Evolutionary conservation across 2,113 vertebrate species (phyloP), one percentile per base, ranked within the genome.

Genomic region (Pollachius pollachius): DNA sequence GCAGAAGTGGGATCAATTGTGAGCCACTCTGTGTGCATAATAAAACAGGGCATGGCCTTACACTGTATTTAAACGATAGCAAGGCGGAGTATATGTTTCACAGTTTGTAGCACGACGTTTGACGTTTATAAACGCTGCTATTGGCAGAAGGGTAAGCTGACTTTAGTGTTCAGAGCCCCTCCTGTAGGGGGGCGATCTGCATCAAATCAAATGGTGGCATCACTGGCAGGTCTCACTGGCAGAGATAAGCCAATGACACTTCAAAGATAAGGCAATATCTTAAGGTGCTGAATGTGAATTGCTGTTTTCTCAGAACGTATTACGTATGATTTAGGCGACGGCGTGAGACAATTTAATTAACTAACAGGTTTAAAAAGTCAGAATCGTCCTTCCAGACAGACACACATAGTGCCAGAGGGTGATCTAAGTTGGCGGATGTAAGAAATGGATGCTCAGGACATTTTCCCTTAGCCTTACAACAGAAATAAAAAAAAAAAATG

Each of bases 401-500:
- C 41, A 48, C 1, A 48, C 41, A 48, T 7, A 48, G 41, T 48
- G 41, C 41, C 41, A 48, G 41, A 48, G 41, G 12, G 37, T 3
- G 37, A 6, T 41, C 11, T 41, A 11, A 2, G 9, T 9, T 48
- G 41, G 41, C 12, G 9, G 41, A 48, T 48, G 41, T 9, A 48
- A 13, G 41, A 12, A 7, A 12, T 48, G 5, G 41, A 48, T 48
- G 41, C 12, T 48, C 41, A 48, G 41, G 8, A 13, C 41, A 68
- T 57, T 69, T 67, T 80, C 70, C 41, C 70, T 68, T 76, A 48
- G 17, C 4, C 19, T n/a, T 41, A 27, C 34, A 62, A 18, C 16
- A 61, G 19, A 74, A 76, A 59, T 23, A 2, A 7, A 48, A 48
- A 41, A 11, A 64, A 5, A 52, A 15, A 23, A 23, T 48, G 41